Percentiles rank a stretch among this genome's conserved stretches.
These are phyloP conservation scores for Phalangium opilio DNA, from an alignment of 2,888 invertebrate species.

Conservation along the genomic window DNA sequence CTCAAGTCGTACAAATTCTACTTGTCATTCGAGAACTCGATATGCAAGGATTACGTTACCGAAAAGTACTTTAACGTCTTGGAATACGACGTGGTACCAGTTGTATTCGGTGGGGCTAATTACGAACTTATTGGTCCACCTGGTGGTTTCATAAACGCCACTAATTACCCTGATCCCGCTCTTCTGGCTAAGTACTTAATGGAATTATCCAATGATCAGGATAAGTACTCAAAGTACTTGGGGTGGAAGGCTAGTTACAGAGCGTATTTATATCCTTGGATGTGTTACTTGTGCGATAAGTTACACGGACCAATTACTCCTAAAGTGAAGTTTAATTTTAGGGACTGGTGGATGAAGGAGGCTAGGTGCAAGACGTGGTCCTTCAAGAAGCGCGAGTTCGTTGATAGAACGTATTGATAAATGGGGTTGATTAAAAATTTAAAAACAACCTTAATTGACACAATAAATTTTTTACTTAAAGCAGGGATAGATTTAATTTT, in stretches of 20 bases:
- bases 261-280: slow-evolving; percentile 6
- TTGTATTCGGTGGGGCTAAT: slow-evolving; percentile 25
- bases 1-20: slow-evolving; percentile 24
- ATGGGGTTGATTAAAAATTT: too few species aligned
- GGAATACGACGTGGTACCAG: slow-evolving; percentile 22
- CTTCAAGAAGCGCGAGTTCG: too few species aligned
- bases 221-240: slow-evolving; percentile 6
- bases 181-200: slow-evolving; percentile 24
- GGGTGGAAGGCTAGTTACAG: slow-evolving; percentile 8
- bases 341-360: slow-evolving; percentile 9
- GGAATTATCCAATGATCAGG: neutral
- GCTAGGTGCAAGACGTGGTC: slow-evolving; percentile 11
- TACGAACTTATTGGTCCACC: slow-evolving; percentile 24
- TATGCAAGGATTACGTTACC: slow-evolving; percentile 26
- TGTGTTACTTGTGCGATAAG: slow-evolving; percentile 9
- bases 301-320: neutral
- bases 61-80: slow-evolving; percentile 25
- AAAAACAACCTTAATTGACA: too few species aligned
- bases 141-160: slow-evolving; percentile 26
- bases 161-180: slow-evolving; percentile 23
- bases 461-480: too few species aligned
- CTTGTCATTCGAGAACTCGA: slow-evolving; percentile 26
- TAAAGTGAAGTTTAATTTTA: slow-evolving; percentile 4
- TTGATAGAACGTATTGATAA: too few species aligned
- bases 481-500: too few species aligned